Conservation (phyloP, 2,797 vertebrate genomes). For the Dendrocincla fuliginosa region DNA sequence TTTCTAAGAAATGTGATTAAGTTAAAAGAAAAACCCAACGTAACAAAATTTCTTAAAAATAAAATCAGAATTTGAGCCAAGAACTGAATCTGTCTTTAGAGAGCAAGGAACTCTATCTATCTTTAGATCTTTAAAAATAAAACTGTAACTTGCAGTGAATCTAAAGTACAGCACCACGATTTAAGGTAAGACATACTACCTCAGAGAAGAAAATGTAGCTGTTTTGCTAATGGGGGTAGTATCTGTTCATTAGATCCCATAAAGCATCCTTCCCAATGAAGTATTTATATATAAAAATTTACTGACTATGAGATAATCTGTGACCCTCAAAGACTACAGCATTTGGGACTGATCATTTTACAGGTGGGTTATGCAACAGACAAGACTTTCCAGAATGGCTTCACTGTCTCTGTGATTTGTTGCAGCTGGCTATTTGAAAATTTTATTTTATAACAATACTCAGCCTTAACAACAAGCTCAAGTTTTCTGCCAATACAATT, state of each 20-base stretch:
- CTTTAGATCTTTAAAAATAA: background rate
- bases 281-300: background rate
- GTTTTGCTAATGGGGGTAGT: background rate
- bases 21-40: background rate
- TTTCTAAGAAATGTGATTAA: background rate
- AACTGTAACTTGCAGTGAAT: background rate
- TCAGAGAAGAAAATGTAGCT: background rate
- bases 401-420: constrained; percentile 12
- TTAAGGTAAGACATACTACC: background rate
- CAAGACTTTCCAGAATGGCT: background rate
- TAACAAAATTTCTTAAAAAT: background rate
- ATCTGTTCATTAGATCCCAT: background rate
- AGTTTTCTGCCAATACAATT: background rate
- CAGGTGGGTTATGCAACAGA: background rate
- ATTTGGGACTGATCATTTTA: background rate
- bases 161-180: background rate
- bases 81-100: background rate
- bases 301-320: background rate
- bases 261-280: background rate
- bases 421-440: background rate
- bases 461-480: rapidly evolving
- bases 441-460: constrained; percentile 5
- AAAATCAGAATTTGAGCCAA: background rate
- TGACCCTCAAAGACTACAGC: background rate
- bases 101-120: background rate